These are phyloP conservation scores for Hypomecis punctinalis DNA, from an alignment of 2,888 invertebrate genomes.

Conservation along the genomic window DNA sequence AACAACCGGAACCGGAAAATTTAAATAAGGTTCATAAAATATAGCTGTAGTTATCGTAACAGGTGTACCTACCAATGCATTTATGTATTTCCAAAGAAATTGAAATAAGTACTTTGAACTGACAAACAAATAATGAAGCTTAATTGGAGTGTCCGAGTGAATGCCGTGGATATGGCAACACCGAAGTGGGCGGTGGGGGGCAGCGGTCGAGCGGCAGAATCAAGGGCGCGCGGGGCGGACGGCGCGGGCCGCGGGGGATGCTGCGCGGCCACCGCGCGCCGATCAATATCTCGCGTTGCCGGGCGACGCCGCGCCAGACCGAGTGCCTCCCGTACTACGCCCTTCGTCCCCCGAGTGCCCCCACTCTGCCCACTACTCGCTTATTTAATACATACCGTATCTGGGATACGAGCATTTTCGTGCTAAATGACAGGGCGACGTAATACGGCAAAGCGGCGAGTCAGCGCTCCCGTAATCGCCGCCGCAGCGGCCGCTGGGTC, in stretches of 20 bases:
- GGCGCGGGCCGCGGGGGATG: constrained; percentile 68
- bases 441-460: constrained; percentile 66
- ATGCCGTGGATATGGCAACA: constrained; percentile 14
- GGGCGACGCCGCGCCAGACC: constrained; percentile 87
- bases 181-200: constrained; percentile 47
- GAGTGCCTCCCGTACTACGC: constrained; percentile 86
- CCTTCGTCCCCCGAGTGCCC: constrained; percentile 56
- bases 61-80: neutral
- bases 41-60: no score
- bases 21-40: no score
- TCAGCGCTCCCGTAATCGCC: constrained; percentile 58
- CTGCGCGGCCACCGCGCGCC: constrained; percentile 75
- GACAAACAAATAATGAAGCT: neutral
- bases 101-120: neutral
- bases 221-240: constrained; percentile 63
- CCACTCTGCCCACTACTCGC: constrained; percentile 74
- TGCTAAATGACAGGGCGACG: constrained; percentile 77
- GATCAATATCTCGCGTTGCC: constrained; percentile 84
- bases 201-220: constrained; percentile 68
- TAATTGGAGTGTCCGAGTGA: constrained; percentile 9
- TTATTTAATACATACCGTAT: constrained; percentile 82
- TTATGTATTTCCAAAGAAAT: neutral
- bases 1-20: no score
- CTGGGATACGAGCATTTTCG: constrained; percentile 79
- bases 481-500: constrained; percentile 39